Conservation (phyloP, 2,113 vertebrate genomes). For the Antigone vipio region DNA sequence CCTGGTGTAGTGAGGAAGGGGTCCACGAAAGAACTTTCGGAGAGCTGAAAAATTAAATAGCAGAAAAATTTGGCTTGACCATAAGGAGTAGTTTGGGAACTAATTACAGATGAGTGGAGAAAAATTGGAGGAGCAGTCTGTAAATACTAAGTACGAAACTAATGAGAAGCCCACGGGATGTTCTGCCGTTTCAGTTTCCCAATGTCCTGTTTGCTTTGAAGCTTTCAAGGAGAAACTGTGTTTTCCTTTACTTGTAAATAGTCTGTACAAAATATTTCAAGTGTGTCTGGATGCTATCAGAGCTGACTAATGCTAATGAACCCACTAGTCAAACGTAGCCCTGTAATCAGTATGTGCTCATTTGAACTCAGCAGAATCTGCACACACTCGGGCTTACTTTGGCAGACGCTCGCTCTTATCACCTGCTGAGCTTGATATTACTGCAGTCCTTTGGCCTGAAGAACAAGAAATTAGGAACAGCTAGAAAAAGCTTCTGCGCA, state of each 20-base stretch:
- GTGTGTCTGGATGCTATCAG: background rate
- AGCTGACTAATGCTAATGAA: background rate
- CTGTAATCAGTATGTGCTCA: background rate
- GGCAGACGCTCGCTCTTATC: background rate
- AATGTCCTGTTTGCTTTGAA: accelerated
- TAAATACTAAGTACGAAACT: background rate
- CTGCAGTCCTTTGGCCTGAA: background rate
- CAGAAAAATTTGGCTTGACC: background rate
- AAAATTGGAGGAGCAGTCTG: background rate
- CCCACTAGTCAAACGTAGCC: background rate
- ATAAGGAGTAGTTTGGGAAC: background rate
- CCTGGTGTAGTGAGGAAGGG: background rate
- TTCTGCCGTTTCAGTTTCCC: background rate
- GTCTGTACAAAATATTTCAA: background rate
- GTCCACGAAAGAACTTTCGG: background rate
- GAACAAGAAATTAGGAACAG: background rate
- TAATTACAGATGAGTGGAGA: background rate
- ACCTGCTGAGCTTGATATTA: background rate
- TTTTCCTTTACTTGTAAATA: background rate
- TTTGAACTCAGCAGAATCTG: background rate
- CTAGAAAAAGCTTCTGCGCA: background rate
- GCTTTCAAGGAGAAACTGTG: background rate
- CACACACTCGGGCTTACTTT: background rate
- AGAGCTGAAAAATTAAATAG: background rate
- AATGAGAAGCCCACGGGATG: accelerated